Evolutionary conservation across 2,888 invertebrate genomes (phyloP), one percentile per base, ranked within the genome.

Genomic region (Rutpela maculata): DNA sequence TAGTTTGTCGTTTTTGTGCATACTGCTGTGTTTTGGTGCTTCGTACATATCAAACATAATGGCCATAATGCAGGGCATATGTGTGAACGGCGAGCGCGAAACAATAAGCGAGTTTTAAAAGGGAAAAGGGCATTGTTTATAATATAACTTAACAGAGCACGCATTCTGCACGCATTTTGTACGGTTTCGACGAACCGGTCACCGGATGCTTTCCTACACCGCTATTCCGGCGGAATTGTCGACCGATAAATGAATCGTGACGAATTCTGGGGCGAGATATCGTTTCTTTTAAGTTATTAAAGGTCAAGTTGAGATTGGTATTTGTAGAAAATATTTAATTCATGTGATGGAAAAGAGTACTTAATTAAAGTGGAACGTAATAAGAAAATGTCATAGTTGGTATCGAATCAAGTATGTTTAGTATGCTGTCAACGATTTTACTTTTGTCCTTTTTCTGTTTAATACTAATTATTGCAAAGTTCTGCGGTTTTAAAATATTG

Each of bases 41-140:
- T n/a, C 31, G 35, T 35, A 31, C 10, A 63, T 62, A 57, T 69
- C 70, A 66, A 68, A 19, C 72, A 62, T 55, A 50, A 56, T 65
- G 18, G 68, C n/a, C 72, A 62, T 55, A 50, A 38, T 65, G 15
- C 73, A 69, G 31, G 68, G 68, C 73, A 76, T 76, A 62, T 76
- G 76, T 76, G 67, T 50, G 50, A 50, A 50, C 76, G 31, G 62
- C 15, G n/a, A 50, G 3, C 76, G 19, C 26, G 17, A 67, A 73
- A 62, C 76, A 76, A 76, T 59, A 76, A 76, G 73, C 69, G n/a
- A 17, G 19, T 67, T 74, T 67, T n/a, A 18, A 57, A 73, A 38
- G 56, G 56, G 56, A 75, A 75, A 69, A 69, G 63, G 55, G 55
- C 63, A 35, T 69, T 63, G 63, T 75, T 11, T 19, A 22, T 26